Evolutionary conservation across 2,113 vertebrate species (phyloP).

Genomic region (Stegostoma tigrinum): DNA sequence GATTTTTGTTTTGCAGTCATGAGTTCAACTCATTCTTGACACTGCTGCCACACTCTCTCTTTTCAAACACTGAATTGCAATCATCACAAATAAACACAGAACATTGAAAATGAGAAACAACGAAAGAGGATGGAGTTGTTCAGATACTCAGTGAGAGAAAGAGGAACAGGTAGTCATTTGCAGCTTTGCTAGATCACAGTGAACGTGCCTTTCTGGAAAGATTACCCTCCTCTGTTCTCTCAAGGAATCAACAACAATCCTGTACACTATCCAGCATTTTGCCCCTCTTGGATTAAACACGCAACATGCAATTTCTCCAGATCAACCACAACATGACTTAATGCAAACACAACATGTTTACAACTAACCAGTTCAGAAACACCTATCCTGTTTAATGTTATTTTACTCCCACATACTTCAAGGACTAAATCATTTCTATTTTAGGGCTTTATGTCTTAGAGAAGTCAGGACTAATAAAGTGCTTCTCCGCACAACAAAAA

Average conservation of each 20-base stretch:
- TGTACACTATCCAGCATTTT: not conserved
- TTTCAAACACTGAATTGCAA: too few relatives aligned
- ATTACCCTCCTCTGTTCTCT: not conserved
- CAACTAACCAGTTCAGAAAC: not conserved
- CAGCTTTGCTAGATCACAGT: not conserved
- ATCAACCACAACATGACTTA: not conserved
- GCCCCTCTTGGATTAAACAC: not conserved
- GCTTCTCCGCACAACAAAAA: not conserved
- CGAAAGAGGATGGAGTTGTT: too few relatives aligned
- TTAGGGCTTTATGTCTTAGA: not conserved
- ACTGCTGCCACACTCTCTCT: not conserved
- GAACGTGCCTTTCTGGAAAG: not conserved
- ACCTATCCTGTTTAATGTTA: not conserved
- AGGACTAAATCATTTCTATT: not conserved
- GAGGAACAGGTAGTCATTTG: not conserved
- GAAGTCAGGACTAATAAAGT: not conserved
- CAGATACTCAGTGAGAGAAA: not conserved
- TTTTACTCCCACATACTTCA: not conserved
- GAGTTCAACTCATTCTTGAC: not conserved
- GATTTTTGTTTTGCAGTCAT: not conserved
- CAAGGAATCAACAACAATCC: not conserved
- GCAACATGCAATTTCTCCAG: not conserved
- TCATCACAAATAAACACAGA: not conserved
- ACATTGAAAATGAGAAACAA: not conserved
- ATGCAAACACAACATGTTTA: not conserved